Conservation (phyloP, 1,140 invertebrate species). For the Rhopalosiphum padi region DNA sequence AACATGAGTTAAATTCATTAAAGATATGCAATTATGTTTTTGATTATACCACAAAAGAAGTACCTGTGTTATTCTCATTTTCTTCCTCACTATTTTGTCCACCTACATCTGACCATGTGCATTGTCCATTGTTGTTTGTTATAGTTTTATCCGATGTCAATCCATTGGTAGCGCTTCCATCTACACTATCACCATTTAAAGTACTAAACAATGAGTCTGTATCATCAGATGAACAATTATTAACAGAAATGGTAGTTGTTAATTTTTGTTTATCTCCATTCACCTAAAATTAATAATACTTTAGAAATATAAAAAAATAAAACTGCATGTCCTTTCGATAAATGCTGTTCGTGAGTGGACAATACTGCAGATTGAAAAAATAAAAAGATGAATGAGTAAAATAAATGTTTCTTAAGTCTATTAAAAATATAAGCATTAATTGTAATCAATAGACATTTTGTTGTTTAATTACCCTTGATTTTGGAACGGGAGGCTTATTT, state of each 20-base stretch:
- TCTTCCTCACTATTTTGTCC: slow-evolving; percentile 41
- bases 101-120: slow-evolving; percentile 30
- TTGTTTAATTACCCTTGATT: slow-evolving; percentile 72
- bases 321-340: slow-evolving; percentile 31
- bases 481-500: slow-evolving; percentile 77
- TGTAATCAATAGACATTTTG: background rate
- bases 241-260: background rate
- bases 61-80: slow-evolving; percentile 40
- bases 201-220: slow-evolving; percentile 52
- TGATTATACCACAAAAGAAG: background rate
- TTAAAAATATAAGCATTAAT: slow-evolving; percentile 40
- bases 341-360: background rate
- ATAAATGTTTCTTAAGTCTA: background rate
- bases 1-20: background rate
- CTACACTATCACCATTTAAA: slow-evolving; percentile 44
- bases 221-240: slow-evolving; percentile 47
- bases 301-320: background rate
- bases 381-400: slow-evolving; percentile 30
- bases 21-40: background rate
- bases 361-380: slow-evolving; percentile 28
- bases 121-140: background rate
- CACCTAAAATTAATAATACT: background rate
- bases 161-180: slow-evolving; percentile 2
- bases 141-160: slow-evolving; percentile 8
- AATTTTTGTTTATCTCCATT: slow-evolving; percentile 54